A percentile compares a stretch with the other conserved stretches of the same genome.
Conservation (phyloP, 2,797 vertebrate genomes). For the Fistularia tabacaria region DNA sequence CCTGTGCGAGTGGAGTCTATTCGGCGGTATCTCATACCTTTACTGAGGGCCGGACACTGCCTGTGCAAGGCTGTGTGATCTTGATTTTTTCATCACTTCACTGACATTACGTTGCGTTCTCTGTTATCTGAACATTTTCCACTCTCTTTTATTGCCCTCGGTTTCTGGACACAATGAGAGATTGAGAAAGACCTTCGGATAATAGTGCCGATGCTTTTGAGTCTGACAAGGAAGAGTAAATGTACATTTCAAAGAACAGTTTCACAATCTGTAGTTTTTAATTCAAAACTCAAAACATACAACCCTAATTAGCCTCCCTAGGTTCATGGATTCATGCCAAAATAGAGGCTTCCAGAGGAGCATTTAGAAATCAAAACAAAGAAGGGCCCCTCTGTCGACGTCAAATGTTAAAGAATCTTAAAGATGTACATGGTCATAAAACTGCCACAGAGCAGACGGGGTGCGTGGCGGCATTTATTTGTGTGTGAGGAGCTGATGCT, state of each 20-base stretch:
- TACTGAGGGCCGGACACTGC: not conserved
- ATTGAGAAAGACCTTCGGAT: conserved; percentile 25
- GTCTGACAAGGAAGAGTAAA: conserved; percentile 9
- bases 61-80: conserved; percentile 23
- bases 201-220: conserved; percentile 12
- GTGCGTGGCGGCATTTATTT: too few relatives aligned
- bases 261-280: not conserved
- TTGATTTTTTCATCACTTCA: conserved; percentile 8
- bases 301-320: conserved; percentile 1
- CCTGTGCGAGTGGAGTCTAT: too few relatives aligned
- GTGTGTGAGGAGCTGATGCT: too few relatives aligned
- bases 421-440: conserved; percentile 42
- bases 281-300: conserved; percentile 10
- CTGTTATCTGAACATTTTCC: conserved; percentile 32
- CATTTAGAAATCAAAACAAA: conserved; percentile 12
- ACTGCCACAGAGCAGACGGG: conserved; percentile 2
- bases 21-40: too few relatives aligned
- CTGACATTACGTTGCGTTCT: conserved; percentile 19
- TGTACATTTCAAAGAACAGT: conserved; percentile 1
- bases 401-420: conserved; percentile 37
- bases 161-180: conserved; percentile 41
- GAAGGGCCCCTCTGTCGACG: conserved; percentile 24
- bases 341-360: conserved; percentile 24
- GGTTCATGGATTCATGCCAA: not conserved
- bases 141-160: conserved; percentile 19